phyloP scores from a whole-genome alignment of 2,888 invertebrate species.

The Acleris cristana region DNA sequence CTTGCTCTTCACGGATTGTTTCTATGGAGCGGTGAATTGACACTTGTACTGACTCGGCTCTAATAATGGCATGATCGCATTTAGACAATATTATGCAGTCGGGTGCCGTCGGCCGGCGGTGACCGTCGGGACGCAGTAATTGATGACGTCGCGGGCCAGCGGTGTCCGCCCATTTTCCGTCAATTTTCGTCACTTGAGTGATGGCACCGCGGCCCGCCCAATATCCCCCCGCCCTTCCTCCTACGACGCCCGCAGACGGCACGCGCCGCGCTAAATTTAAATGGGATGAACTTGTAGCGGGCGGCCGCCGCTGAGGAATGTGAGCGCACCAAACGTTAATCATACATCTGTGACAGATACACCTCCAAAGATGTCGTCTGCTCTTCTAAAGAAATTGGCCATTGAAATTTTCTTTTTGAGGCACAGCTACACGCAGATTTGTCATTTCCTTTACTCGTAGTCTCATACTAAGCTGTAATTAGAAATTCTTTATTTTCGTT shows the following conservation, averaged over 20 bases:
- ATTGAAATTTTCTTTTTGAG: constrained; percentile 49
- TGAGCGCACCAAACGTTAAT: constrained; percentile 75
- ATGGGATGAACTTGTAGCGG: constrained; percentile 82
- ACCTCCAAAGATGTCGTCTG: constrained; percentile 64
- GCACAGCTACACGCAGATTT: constrained; percentile 25
- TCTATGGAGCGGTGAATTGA: neutral
- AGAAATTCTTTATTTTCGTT: neutral
- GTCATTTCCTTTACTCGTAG: constrained; percentile 28
- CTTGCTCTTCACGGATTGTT: too few relatives aligned
- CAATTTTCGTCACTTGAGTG: constrained; percentile 84
- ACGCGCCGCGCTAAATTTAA: constrained; percentile 83
- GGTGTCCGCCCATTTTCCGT: constrained; percentile 84
- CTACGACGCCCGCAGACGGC: constrained; percentile 62
- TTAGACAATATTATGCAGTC: constrained; percentile 70
- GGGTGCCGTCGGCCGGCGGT: constrained; percentile 63
- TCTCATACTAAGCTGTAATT: neutral
- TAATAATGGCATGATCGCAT: constrained; percentile 31
- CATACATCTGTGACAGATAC: constrained; percentile 81
- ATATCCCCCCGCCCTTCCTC: constrained; percentile 48
- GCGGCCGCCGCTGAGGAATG: constrained; percentile 75
- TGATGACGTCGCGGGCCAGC: constrained; percentile 82
- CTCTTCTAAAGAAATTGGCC: constrained; percentile 55
- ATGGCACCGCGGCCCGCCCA: constrained; percentile 80
- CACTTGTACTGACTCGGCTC: constrained; percentile 12
- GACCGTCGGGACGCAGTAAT: constrained; percentile 80